These are phyloP conservation scores for Myotis vivesi DNA, from an alignment of 2,797 vertebrate species.

Conservation along the genomic window DNA sequence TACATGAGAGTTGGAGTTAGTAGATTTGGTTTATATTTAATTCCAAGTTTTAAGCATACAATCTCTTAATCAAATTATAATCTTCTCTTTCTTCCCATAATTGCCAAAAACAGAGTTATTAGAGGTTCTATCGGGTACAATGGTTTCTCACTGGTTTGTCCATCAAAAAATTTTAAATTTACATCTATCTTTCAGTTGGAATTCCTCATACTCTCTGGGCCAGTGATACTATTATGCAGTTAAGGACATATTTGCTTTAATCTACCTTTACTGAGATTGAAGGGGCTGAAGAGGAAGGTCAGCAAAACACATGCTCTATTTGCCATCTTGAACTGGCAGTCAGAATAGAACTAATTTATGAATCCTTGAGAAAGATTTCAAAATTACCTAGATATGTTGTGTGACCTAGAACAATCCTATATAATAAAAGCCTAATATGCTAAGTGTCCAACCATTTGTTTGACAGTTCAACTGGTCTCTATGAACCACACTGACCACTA, in stretches of 20 bases:
- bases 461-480: no score
- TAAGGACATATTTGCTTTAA: background rate
- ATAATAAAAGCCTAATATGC: no score
- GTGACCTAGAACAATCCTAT: background rate
- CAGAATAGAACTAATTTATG: background rate
- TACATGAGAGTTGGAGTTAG: background rate
- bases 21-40: background rate
- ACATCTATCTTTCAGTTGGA: background rate
- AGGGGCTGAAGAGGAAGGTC: background rate
- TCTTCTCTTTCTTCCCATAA: background rate
- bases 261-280: background rate
- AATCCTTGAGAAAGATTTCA: background rate
- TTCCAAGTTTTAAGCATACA: background rate
- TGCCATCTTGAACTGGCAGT: background rate
- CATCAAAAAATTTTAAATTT: background rate
- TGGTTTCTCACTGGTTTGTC: background rate
- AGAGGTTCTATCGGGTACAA: background rate
- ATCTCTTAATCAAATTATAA: background rate
- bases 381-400: background rate
- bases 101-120: background rate
- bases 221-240: background rate
- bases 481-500: no score
- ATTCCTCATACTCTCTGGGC: background rate
- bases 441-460: no score
- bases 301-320: background rate